These are phyloP conservation scores for Sphyrna mokarran DNA, from an alignment of 2,113 vertebrate genomes.

Conservation along the genomic window DNA sequence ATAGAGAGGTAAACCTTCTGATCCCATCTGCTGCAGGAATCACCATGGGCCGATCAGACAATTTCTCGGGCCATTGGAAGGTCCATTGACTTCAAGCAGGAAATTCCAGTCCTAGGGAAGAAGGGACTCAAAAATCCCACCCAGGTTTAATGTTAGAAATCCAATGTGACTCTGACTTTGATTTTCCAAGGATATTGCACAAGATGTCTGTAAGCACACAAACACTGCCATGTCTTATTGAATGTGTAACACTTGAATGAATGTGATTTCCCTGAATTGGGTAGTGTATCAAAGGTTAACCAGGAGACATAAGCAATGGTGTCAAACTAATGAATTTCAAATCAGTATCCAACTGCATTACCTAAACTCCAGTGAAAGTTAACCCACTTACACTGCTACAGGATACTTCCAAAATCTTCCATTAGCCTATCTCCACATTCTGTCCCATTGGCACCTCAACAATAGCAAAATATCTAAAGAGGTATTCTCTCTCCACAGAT, in stretches of 20 bases:
- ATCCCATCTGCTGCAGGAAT: no score
- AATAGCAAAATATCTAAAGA: neutral
- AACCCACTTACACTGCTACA: neutral
- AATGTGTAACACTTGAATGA: neutral
- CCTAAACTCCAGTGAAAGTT: neutral
- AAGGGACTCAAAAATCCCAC: no score
- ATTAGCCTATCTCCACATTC: neutral
- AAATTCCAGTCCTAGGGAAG: no score
- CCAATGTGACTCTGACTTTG: neutral
- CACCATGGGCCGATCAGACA: no score
- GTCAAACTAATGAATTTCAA: neutral
- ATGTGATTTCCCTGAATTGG: neutral
- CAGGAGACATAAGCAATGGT: neutral
- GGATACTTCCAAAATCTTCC: neutral
- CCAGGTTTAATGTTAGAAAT: no score
- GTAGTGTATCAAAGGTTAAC: slow-evolving; percentile 14
- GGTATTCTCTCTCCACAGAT: no score
- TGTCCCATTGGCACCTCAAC: neutral
- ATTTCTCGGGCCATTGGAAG: no score
- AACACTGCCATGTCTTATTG: neutral
- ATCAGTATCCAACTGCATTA: neutral
- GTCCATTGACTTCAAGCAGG: no score
- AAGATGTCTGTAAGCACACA: neutral
- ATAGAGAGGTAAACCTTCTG: no score
- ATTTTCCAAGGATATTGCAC: neutral